Evolutionary conservation across 2,113 vertebrate genomes (phyloP).

Genomic region (Mungos mungo): DNA sequence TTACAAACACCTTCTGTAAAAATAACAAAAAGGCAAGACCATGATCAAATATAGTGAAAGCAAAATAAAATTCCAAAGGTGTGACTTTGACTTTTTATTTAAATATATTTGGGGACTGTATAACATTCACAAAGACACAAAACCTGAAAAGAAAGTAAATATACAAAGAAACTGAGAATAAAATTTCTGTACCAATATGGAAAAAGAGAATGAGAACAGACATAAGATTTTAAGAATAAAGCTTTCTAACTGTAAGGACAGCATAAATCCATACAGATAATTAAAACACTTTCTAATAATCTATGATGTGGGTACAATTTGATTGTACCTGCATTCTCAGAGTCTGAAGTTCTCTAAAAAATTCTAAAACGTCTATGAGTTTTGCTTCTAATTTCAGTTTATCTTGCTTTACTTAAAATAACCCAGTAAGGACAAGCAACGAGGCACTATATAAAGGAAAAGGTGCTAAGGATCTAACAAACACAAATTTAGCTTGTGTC

Average conservation of each 20-base stretch:
- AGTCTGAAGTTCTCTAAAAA: neutral
- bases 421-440: neutral
- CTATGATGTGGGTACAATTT: neutral
- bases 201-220: neutral
- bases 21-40: neutral
- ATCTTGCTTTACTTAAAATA: neutral
- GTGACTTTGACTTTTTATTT: conserved; percentile 31
- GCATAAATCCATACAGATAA: neutral
- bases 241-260: neutral
- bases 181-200: neutral
- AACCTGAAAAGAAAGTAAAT: neutral
- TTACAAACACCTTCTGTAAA: neutral
- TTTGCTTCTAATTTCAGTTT: neutral
- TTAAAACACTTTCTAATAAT: neutral
- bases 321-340: neutral
- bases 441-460: neutral
- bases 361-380: neutral
- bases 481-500: neutral
- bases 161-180: neutral
- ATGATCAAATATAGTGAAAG: neutral
- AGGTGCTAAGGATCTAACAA: neutral
- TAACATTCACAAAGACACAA: neutral
- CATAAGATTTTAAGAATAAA: neutral
- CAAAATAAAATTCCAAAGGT: neutral
- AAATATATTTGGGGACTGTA: neutral